These are phyloP conservation scores for Campopleginae sp. DNA, from an alignment of 2,888 invertebrate genomes.

Conservation along the genomic window DNA sequence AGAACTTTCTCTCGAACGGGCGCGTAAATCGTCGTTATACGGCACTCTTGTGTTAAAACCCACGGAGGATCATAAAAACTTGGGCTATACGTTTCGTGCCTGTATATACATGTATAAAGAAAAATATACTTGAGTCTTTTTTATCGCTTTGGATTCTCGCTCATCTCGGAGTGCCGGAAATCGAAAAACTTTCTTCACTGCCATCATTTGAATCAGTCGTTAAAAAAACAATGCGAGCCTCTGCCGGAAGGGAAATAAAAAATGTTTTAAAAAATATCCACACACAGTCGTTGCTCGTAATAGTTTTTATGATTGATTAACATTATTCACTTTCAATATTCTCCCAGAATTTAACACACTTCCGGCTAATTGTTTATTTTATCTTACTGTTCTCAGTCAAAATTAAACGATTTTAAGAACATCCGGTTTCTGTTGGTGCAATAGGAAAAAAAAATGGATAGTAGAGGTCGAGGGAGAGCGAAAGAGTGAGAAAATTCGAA, in stretches of 20 bases:
- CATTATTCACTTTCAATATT: not conserved
- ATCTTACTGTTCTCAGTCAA: not conserved
- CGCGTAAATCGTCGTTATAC: conserved; percentile 66
- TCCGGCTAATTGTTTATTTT: not conserved
- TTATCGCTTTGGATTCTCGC: conserved; percentile 29
- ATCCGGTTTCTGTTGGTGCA: not conserved
- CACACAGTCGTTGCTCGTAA: not conserved
- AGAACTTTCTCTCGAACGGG: conserved; percentile 65
- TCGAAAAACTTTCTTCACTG: conserved; percentile 31
- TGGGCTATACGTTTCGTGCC: conserved; percentile 13
- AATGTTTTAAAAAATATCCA: not conserved
- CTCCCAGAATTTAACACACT: not conserved
- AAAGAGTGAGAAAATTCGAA: conserved; percentile 45
- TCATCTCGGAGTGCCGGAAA: conserved; percentile 28
- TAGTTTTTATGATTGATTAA: not conserved
- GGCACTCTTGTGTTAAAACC: conserved; percentile 48
- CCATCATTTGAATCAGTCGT: conserved; percentile 16
- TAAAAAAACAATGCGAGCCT: conserved; percentile 22
- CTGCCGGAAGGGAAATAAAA: not conserved
- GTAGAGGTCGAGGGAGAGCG: conserved; percentile 4
- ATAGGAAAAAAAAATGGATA: not conserved
- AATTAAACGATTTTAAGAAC: not conserved
- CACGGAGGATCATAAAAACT: conserved; percentile 63
- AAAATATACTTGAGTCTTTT: not conserved
- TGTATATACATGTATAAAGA: not conserved